A percentile compares a stretch with the other conserved stretches of the same genome.
Evolutionary conservation across 2,888 invertebrate genomes (phyloP).

Genomic region (Cybosia mesomella): DNA sequence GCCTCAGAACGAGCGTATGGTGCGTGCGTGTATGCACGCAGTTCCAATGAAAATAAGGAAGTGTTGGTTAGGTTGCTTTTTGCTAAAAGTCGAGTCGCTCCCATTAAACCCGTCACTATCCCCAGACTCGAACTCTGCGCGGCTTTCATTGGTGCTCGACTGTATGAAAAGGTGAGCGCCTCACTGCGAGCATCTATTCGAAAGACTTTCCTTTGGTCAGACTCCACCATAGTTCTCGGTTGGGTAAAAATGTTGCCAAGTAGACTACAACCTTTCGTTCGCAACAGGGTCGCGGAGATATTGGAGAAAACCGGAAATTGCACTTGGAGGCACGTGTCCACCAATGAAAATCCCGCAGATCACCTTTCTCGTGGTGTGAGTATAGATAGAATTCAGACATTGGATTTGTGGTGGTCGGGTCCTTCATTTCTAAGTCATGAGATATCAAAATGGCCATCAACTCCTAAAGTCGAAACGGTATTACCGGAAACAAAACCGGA

Average conservation of each 20-base stretch:
- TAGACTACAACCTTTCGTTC: too few relatives aligned
- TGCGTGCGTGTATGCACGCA: background rate
- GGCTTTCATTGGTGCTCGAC: too few relatives aligned
- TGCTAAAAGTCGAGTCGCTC: background rate
- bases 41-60: background rate
- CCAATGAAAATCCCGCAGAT: conserved; percentile 46
- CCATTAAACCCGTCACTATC: too few relatives aligned
- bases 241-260: too few relatives aligned
- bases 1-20: too few relatives aligned
- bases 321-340: conserved; percentile 45
- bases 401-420: conserved; percentile 42
- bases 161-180: background rate
- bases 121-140: too few relatives aligned
- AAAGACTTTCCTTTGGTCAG: background rate
- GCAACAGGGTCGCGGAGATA: background rate
- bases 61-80: background rate
- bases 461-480: background rate
- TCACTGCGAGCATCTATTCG: background rate
- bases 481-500: too few relatives aligned
- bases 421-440: conserved; percentile 10
- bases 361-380: conserved; percentile 38
- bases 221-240: background rate
- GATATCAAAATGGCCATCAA: background rate
- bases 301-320: background rate
- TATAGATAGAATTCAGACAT: conserved; percentile 11